A percentile compares a stretch with the other conserved stretches of the same genome.
Conservation (phyloP, 1,140 invertebrate species). For the Chrysopa pallens region DNA sequence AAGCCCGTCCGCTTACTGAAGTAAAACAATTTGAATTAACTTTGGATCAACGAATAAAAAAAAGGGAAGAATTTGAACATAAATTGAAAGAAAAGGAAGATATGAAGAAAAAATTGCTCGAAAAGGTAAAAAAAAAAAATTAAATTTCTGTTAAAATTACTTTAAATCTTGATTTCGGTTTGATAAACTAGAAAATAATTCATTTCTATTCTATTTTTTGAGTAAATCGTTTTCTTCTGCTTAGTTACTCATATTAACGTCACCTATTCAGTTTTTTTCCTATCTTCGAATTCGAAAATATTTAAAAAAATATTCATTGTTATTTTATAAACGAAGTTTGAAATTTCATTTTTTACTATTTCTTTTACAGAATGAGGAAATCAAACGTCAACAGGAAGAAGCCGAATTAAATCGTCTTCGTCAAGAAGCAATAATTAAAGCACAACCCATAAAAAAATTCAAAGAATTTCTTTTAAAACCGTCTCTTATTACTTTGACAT, state of each 20-base stretch:
- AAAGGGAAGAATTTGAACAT: slow-evolving; percentile 24
- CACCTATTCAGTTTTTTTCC: no score
- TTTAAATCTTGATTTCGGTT: no score
- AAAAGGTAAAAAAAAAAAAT: not conserved
- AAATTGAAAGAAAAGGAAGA: slow-evolving; percentile 21
- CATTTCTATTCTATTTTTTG: no score
- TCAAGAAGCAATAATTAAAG: slow-evolving; percentile 6
- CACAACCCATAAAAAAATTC: slow-evolving; percentile 4
- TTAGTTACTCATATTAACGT: no score
- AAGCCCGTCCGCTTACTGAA: slow-evolving; percentile 7
- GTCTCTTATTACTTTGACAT: not conserved
- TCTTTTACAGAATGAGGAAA: slow-evolving; percentile 2
- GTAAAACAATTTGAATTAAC: slow-evolving; percentile 24
- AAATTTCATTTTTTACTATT: not conserved
- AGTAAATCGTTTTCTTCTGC: no score
- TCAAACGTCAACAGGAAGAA: slow-evolving; percentile 1
- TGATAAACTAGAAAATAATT: no score
- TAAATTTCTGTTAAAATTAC: not conserved
- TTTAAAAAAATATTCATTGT: no score
- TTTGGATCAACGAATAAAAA: slow-evolving; percentile 21
- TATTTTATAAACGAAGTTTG: no score
- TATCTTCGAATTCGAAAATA: no score
- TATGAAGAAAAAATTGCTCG: slow-evolving; percentile 15
- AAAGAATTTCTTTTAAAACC: slow-evolving; percentile 2
- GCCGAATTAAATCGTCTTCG: slow-evolving; percentile 3